A percentile compares a stretch with the other conserved stretches of the same genome.
phyloP scores from a whole-genome alignment of 1,140 invertebrate genomes.

The Goniozus legneri region DNA sequence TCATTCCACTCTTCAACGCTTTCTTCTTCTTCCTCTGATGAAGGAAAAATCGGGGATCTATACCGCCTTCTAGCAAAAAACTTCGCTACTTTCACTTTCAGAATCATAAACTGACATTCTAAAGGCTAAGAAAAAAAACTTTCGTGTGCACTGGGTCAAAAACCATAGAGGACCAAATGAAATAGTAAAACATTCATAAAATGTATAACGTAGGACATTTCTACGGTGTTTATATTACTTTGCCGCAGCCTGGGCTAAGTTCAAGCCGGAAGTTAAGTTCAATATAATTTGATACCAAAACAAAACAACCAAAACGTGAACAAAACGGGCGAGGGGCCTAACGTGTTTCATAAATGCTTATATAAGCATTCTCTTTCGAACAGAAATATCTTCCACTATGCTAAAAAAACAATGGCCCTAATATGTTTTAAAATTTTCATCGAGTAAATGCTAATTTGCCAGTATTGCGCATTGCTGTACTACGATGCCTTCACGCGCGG shows the following conservation, averaged over 20 bases:
- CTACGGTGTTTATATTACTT: no score
- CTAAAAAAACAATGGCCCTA: neutral
- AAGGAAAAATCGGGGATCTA: slow-evolving; percentile 8
- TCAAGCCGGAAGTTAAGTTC: neutral
- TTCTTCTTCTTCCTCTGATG: slow-evolving; percentile 14
- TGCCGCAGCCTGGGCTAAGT: neutral
- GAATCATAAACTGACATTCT: slow-evolving; percentile 5
- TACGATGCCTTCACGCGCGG: no score
- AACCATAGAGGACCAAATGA: neutral
- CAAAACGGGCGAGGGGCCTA: slow-evolving; percentile 2
- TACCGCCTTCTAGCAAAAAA: neutral
- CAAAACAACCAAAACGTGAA: no score
- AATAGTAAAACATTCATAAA: no score
- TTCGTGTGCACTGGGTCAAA: slow-evolving; percentile 1
- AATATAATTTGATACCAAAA: no score
- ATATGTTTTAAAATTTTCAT: no score
- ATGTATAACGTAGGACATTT: no score
- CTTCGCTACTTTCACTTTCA: slow-evolving; percentile 11
- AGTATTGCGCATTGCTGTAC: no score
- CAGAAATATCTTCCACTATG: slow-evolving; percentile 4
- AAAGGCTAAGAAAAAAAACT: slow-evolving; percentile 3
- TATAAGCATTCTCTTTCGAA: neutral
- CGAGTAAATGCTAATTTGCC: no score
- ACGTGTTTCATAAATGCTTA: slow-evolving; percentile 4
- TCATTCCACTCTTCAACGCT: slow-evolving; percentile 13